A percentile compares a stretch with the other conserved stretches of the same genome.
These are phyloP conservation scores for Diorhabda sublineata DNA, from an alignment of 1,140 invertebrate species.

Conservation along the genomic window DNA sequence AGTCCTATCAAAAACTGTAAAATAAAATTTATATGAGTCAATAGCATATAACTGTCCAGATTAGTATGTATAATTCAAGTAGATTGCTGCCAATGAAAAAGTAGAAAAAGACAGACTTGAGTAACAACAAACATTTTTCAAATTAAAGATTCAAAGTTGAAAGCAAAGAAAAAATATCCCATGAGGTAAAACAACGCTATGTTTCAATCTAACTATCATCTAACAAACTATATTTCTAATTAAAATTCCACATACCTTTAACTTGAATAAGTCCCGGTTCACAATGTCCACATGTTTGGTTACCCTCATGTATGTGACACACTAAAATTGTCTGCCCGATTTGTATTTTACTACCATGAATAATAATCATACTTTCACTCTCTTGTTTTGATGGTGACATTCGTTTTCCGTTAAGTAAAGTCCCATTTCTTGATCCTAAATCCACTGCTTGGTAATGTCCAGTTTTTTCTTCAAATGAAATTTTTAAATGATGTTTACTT, in stretches of 20 bases:
- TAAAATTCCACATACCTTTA: not conserved
- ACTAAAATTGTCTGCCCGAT: slow-evolving; percentile 71
- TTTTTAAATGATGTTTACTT: slow-evolving; percentile 70
- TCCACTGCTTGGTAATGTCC: slow-evolving; percentile 70
- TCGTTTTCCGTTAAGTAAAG: slow-evolving; percentile 72
- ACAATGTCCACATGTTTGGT: slow-evolving; percentile 83
- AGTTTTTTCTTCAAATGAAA: slow-evolving; percentile 60
- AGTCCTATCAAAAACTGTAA: no score
- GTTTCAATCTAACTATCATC: no score
- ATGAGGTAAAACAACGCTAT: no score
- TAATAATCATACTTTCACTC: slow-evolving; percentile 58
- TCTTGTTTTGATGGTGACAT: slow-evolving; percentile 68
- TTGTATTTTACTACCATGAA: slow-evolving; percentile 71
- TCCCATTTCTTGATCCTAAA: slow-evolving; percentile 83
- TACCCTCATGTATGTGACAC: slow-evolving; percentile 81
- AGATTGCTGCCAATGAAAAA: no score
- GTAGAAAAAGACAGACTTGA: no score
- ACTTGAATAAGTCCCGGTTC: slow-evolving; percentile 72
- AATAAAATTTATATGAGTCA: no score
- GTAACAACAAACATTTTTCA: no score
- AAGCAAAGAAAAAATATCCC: no score
- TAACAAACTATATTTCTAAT: no score
- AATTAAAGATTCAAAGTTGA: no score
- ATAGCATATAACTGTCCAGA: no score
- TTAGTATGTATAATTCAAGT: no score